These are phyloP conservation scores for Pyrocephalus nanus DNA, from an alignment of 2,797 vertebrate genomes.

Conservation along the genomic window DNA sequence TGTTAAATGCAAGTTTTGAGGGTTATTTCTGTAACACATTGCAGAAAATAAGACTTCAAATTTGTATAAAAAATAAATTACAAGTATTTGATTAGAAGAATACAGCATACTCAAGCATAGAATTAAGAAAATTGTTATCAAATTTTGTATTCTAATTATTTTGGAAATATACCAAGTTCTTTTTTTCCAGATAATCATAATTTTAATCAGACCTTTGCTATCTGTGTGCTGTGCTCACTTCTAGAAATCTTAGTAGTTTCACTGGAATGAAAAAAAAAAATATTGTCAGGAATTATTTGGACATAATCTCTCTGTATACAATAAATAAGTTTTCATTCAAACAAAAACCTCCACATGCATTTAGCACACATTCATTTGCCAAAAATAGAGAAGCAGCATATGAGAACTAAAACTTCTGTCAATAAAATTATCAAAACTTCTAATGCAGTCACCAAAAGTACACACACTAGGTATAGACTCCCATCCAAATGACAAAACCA, in stretches of 20 bases:
- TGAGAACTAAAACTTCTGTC: neutral
- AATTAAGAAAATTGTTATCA: neutral
- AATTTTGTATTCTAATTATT: neutral
- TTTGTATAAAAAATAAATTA: neutral
- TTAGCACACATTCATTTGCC: neutral
- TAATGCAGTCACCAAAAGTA: neutral
- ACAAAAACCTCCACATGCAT: neutral
- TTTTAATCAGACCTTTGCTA: neutral
- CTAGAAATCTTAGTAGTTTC: neutral
- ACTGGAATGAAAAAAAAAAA: neutral
- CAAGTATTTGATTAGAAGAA: neutral
- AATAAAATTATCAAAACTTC: neutral
- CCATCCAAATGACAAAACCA: neutral
- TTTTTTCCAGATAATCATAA: neutral
- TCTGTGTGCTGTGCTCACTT: neutral
- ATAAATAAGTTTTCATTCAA: neutral
- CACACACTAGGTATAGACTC: neutral
- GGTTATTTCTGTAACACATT: neutral
- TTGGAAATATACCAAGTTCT: neutral
- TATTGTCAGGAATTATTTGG: neutral
- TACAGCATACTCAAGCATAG: accelerated
- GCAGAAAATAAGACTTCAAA: neutral
- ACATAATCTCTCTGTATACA: neutral
- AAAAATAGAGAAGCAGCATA: neutral
- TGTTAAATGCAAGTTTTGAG: neutral